Percentiles rank a stretch among this genome's conserved stretches.
phyloP scores from a whole-genome alignment of 2,113 vertebrate species.

The Dipodomys ordii region DNA sequence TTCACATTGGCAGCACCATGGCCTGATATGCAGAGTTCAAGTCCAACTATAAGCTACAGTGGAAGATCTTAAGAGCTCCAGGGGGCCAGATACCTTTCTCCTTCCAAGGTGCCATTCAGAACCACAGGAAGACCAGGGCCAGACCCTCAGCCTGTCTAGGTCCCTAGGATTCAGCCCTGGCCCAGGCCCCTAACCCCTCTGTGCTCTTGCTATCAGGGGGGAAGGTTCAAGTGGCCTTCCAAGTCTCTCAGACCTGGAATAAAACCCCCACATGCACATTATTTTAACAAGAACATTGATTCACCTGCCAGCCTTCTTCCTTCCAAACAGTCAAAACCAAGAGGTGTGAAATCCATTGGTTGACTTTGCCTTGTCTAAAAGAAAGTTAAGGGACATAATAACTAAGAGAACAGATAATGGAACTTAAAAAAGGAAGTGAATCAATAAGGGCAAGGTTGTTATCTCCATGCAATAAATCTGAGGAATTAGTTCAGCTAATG shows the following conservation, averaged over 20 bases:
- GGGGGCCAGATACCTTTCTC: not conserved
- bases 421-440: not conserved
- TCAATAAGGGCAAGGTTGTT: not conserved
- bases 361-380: not conserved
- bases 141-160: not conserved
- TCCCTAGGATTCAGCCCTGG: too few species aligned
- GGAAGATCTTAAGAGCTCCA: not conserved
- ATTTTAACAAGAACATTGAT: not conserved
- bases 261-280: not conserved
- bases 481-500: not conserved
- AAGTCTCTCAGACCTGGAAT: not conserved
- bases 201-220: not conserved
- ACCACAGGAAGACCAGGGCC: not conserved
- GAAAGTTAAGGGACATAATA: not conserved
- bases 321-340: not conserved
- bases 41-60: not conserved
- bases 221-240: not conserved
- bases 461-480: not conserved
- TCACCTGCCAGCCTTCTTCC: not conserved
- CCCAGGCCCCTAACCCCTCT: too few species aligned
- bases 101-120: not conserved
- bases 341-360: not conserved
- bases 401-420: not conserved
- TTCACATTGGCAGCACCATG: not conserved
- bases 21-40: not conserved